Evolutionary conservation across 2,797 vertebrate species (phyloP).

Genomic region (Pogoniulus pusillus): DNA sequence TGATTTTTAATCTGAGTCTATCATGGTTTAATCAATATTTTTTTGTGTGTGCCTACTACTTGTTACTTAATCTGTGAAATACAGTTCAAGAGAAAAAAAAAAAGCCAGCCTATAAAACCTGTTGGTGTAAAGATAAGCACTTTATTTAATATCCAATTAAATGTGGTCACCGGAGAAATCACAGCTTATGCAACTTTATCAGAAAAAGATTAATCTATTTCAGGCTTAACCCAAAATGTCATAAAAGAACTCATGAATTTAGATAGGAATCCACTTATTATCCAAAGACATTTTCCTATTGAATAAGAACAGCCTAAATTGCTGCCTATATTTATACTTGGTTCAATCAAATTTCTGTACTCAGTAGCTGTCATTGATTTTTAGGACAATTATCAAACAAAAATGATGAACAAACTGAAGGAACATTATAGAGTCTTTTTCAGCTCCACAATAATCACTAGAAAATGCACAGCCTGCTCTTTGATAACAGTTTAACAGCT

Average conservation of each 20-base stretch:
- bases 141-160: conserved; percentile 85
- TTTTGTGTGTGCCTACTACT: conserved; percentile 39
- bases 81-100: not conserved
- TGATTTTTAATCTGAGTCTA: too few species aligned
- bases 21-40: not conserved
- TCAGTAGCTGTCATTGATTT: conserved; percentile 72
- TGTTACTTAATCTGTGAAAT: conserved; percentile 73
- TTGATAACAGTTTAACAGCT: conserved; percentile 48
- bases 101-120: conserved; percentile 72
- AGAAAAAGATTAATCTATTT: conserved; percentile 82
- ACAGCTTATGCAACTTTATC: conserved; percentile 81
- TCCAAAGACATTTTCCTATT: conserved; percentile 77
- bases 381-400: conserved; percentile 72
- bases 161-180: conserved; percentile 80
- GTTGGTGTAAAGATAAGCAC: conserved; percentile 81
- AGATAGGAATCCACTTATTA: conserved; percentile 83
- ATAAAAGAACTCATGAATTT: conserved; percentile 84
- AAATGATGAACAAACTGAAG: conserved; percentile 67
- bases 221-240: conserved; percentile 79
- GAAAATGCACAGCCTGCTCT: conserved; percentile 30
- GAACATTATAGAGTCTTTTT: conserved; percentile 54
- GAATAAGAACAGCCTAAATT: conserved; percentile 72
- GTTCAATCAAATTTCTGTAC: conserved; percentile 75
- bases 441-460: conserved; percentile 47
- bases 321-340: conserved; percentile 74